phyloP scores from a whole-genome alignment of 1,140 invertebrate genomes.

The Platorchestia sp. region DNA sequence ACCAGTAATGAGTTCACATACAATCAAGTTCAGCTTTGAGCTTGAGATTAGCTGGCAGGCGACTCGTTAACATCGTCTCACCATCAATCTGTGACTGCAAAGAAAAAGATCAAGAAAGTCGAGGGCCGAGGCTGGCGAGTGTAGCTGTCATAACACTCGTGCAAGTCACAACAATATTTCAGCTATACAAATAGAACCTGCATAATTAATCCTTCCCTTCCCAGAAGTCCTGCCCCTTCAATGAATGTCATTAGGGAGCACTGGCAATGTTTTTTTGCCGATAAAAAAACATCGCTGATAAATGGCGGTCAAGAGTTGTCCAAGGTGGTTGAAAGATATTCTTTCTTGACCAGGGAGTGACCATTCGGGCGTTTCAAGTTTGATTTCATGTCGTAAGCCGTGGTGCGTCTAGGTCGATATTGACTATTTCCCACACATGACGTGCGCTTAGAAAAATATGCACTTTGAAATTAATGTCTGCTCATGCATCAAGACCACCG shows the following conservation, averaged over 20 bases:
- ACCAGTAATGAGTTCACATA: background rate
- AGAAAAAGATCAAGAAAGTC: background rate
- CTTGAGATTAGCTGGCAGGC: background rate
- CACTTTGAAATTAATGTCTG: background rate
- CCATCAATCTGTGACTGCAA: constrained; percentile 3
- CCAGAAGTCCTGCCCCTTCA: constrained; percentile 34
- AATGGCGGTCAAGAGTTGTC: constrained; percentile 10
- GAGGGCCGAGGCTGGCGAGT: background rate
- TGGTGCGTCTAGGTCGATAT: background rate
- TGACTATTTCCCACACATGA: background rate
- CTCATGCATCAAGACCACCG: background rate
- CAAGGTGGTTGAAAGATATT: background rate
- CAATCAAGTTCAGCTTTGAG: background rate
- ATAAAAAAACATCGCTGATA: constrained; percentile 13
- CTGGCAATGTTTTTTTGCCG: background rate
- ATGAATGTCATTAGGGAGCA: constrained; percentile 39
- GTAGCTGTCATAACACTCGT: constrained; percentile 19
- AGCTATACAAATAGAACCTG: constrained; percentile 44
- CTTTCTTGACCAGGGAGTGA: background rate
- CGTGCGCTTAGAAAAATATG: background rate
- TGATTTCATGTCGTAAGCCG: background rate
- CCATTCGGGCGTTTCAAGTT: background rate
- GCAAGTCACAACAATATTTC: constrained; percentile 49
- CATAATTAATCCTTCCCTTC: constrained; percentile 49
- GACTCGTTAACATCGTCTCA: background rate